Evolutionary conservation across 2,797 vertebrate genomes (phyloP).

Genomic region (Protosalanx chinensis): DNA sequence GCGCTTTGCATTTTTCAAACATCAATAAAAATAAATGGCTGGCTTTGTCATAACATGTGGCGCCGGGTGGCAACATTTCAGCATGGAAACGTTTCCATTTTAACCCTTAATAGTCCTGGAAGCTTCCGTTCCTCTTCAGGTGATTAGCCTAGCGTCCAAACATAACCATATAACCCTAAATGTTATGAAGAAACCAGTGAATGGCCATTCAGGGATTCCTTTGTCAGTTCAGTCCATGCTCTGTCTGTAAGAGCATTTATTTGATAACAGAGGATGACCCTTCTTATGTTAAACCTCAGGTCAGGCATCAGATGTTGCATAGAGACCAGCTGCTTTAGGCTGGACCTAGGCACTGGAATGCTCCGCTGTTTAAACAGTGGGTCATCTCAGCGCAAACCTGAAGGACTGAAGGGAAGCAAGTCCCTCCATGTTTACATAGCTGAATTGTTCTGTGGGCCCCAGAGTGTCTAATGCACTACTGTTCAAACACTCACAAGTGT

Average conservation of each 20-base stretch:
- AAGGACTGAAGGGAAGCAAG: conserved; percentile 73
- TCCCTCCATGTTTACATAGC: conserved; percentile 78
- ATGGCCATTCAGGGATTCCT: conserved; percentile 36
- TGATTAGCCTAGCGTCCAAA: conserved; percentile 22
- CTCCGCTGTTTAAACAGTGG: conserved; percentile 75
- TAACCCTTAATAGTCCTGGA: conserved; percentile 18
- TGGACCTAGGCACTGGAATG: conserved; percentile 69
- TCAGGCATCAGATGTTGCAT: conserved; percentile 53
- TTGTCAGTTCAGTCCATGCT: conserved; percentile 34
- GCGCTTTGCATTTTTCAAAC: conserved; percentile 75
- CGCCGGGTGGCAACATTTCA: conserved; percentile 44
- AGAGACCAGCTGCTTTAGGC: conserved; percentile 43
- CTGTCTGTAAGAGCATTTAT: conserved; percentile 53
- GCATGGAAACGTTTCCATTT: conserved; percentile 27
- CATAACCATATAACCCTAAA: not conserved
- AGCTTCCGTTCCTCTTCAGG: conserved; percentile 29
- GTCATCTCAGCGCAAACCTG: conserved; percentile 65
- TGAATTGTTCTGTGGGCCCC: conserved; percentile 72
- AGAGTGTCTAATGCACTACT: conserved; percentile 78
- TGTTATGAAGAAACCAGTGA: conserved; percentile 1
- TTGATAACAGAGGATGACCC: conserved; percentile 58
- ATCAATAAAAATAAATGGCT: conserved; percentile 73
- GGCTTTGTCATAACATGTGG: conserved; percentile 58
- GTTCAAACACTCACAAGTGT: conserved; percentile 77
- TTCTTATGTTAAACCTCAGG: conserved; percentile 51